Percentiles rank a stretch among this genome's conserved stretches.
phyloP scores from a whole-genome alignment of 2,888 invertebrate genomes.

The Oegoconia quadripuncta region DNA sequence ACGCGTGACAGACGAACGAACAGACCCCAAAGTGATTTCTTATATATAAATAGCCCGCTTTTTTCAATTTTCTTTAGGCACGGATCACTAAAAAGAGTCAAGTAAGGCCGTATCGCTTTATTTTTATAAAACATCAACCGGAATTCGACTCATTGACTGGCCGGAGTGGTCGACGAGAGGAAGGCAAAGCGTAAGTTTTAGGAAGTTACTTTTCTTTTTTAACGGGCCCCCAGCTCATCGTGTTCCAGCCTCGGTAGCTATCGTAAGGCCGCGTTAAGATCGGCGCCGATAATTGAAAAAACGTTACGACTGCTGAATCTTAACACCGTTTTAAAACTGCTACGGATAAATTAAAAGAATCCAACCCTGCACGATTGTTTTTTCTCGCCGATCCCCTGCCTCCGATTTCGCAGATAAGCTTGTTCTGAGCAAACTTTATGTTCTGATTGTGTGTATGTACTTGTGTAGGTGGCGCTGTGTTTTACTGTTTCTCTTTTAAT shows the following conservation, averaged over 20 bases:
- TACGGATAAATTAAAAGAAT: constrained; percentile 75
- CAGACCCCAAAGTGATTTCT: too few relatives aligned
- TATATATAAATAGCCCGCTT: too few relatives aligned
- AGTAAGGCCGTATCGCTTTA: too few relatives aligned
- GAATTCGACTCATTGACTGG: constrained; percentile 36
- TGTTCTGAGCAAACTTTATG: constrained; percentile 67
- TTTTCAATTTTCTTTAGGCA: too few relatives aligned
- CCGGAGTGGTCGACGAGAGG: constrained; percentile 20
- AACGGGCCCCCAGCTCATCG: constrained; percentile 33
- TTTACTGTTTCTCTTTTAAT: constrained; percentile 48
- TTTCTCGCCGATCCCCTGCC: constrained; percentile 52
- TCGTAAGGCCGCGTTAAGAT: constrained; percentile 64
- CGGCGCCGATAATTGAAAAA: constrained; percentile 69
- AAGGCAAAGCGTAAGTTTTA: constrained; percentile 35
- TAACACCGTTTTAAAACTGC: constrained; percentile 74
- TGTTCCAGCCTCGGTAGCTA: constrained; percentile 59
- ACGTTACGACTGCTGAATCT: constrained; percentile 68
- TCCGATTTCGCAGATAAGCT: constrained; percentile 61
- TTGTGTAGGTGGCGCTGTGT: constrained; percentile 52
- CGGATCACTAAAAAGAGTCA: too few relatives aligned
- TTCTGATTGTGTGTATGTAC: constrained; percentile 51
- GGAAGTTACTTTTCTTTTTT: constrained; percentile 26
- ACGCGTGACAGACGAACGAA: too few relatives aligned
- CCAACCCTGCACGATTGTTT: constrained; percentile 58
- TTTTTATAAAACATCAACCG: constrained; percentile 19